Conservation (phyloP, 1,140 invertebrate genomes). For the Thrips palmi region DNA sequence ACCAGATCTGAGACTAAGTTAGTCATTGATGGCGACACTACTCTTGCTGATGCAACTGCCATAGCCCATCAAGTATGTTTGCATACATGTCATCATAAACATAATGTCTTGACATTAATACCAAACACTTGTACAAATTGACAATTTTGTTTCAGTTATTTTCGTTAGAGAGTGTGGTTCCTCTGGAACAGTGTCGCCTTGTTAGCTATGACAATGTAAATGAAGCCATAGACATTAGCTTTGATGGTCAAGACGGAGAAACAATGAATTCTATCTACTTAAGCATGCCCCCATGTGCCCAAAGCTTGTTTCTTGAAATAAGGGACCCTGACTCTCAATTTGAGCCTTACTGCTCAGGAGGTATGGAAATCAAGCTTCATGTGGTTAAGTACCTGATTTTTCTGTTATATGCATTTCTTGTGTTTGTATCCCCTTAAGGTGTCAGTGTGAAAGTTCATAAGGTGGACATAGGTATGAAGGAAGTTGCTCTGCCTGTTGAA, state of each 20-base stretch:
- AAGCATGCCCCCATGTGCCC: constrained; percentile 23
- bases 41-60: constrained; percentile 34
- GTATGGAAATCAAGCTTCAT: constrained; percentile 21
- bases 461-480: constrained; percentile 37
- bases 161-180: constrained; percentile 34
- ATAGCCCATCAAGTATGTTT: constrained; percentile 32
- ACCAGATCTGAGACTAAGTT: constrained; percentile 32
- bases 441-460: constrained; percentile 41
- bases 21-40: constrained; percentile 33
- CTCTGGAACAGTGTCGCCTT: constrained; percentile 46
- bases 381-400: not conserved
- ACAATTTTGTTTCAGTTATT: constrained; percentile 26
- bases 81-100: too few relatives aligned
- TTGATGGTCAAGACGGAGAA: constrained; percentile 36
- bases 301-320: constrained; percentile 49
- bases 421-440: constrained; percentile 21
- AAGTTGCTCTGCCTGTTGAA: constrained; percentile 38
- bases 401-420: constrained; percentile 5
- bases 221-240: constrained; percentile 50
- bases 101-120: not conserved
- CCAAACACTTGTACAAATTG: constrained; percentile 1
- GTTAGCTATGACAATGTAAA: constrained; percentile 48
- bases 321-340: constrained; percentile 40
- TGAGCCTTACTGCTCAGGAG: constrained; percentile 40
- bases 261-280: constrained; percentile 29